Evolutionary conservation across 2,113 vertebrate species (phyloP), one percentile per base, ranked within the genome.

Genomic region (Nyctibius bracteatus): DNA sequence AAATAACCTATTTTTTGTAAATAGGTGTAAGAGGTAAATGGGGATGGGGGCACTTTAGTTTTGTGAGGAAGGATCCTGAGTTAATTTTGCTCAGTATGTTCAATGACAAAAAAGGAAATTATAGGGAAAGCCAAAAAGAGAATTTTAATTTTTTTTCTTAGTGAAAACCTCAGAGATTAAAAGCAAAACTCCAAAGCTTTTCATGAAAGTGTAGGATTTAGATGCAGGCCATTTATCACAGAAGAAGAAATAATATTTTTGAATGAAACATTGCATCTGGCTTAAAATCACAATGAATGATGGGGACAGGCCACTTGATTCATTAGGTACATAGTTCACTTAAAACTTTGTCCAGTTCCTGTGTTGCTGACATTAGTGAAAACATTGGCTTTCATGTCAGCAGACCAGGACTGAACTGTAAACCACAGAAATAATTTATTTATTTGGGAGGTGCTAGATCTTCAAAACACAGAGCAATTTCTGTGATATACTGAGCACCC

Each of bases 371-470:
- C 86, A 86, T 86, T 52, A 57, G 35, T 71, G 55, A 81, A 95
- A 94, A 78, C 31, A 58, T 46, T 78, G 47, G 58, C 51, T 94
- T 88, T 91, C 30, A 51, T 79, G 89, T 88, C 81, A 63, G 75
- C 43, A 86, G 68, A 78, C 43, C 72, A 57, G 22, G 39, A 44
- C 55, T 74, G 68, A 94, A 81, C 65, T 43, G 47, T 63, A 86
- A 95, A 71, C 65, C 83, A 71, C 59, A 81, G 46, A 91, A 84
- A 81, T 58, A 25, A 87, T 61, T 49, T 66, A 68, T 88, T 82
- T 93, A 90, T 88, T 92, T 83, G 84, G 55, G 27, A 88, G 90
- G 88, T 77, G 72, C 39, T 93, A 88, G 70, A 39, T 78, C 68
- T 94, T 91, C 20, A 80, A 71, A 90, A 63, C 24, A 44, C 30